phyloP scores from a whole-genome alignment of 2,113 vertebrate species.

The Conger conger region DNA sequence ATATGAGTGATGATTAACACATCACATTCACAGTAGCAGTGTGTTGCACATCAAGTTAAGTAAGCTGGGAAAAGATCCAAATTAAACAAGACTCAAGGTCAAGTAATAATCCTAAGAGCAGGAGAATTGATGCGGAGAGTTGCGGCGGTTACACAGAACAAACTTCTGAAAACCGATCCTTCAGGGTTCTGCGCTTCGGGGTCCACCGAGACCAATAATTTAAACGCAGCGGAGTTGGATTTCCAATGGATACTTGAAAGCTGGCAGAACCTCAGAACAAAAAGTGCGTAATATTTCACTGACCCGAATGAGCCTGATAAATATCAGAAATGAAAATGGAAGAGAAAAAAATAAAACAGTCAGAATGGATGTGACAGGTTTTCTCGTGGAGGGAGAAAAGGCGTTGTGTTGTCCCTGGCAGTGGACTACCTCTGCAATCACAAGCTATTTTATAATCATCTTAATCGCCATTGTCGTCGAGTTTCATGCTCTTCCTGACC shows the following conservation, averaged over 20 bases:
- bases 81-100: slow-evolving; percentile 27
- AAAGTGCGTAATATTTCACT: neutral
- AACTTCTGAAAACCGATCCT: neutral
- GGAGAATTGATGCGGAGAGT: neutral
- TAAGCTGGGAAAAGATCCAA: slow-evolving; percentile 30
- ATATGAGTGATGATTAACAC: slow-evolving; percentile 40
- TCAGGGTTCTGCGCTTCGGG: neutral
- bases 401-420: slow-evolving; percentile 30
- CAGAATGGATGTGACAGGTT: neutral
- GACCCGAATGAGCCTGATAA: neutral
- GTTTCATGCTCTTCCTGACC: slow-evolving; percentile 80
- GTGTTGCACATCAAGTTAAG: slow-evolving; percentile 39
- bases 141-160: neutral
- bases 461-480: slow-evolving; percentile 80
- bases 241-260: neutral
- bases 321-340: neutral
- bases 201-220: neutral
- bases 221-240: neutral
- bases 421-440: slow-evolving; percentile 44
- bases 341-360: neutral
- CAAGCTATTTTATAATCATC: slow-evolving; percentile 69
- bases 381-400: neutral
- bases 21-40: slow-evolving; percentile 27
- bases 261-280: neutral
- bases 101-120: slow-evolving; percentile 19